Base-by-base conservation (phyloP, 2,888 invertebrate species). In the Limnephilus marmoratus region DNA sequence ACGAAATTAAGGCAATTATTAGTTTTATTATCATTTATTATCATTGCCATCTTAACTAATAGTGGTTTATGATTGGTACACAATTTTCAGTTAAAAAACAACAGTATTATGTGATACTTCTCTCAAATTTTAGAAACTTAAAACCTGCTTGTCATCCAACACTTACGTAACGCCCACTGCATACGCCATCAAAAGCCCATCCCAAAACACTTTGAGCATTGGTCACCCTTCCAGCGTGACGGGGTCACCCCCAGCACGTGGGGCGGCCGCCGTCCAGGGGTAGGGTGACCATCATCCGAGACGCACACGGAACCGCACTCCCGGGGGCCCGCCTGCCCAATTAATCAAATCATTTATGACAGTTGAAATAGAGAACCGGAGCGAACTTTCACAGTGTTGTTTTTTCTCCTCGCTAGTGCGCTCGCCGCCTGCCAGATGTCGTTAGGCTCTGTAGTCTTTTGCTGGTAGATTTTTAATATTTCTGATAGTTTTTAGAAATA, bases 251-350 rank as follows among this genome's bases (percentile, higher is more conserved):
- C 24, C 7, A 24, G 68, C 68, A 68, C 68, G 68, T 68, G 5
- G 68, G 5, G 68, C 7, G 68, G 24, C 68, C 68, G 24, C 68
- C 68, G 68, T 5, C 68, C 68, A 13, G n/a, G 85, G 45, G 37
- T 45, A 24, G 85, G 85, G 85, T 45, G 85, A 45, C 88, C 88
- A 88, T 68, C 88, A 80, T 12, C 31, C 68, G 80, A 80, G 88
- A 34, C 88, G 88, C 68, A 88, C 88, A 88, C 53, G 88, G 34
- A 80, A 88, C 88, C 88, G 88, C 88, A 88, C 88, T 88, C 80
- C 53, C 88, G 15, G 80, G 88, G 88, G 88, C 34, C 68, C 24
- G 80, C 24, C 37, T 11, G 68, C 12, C 68, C 68, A 88, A 88
- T 88, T 88, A 88, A 88, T 88, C 88, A 88, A 88, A 68, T 31